Evolutionary conservation across 1,140 invertebrate genomes (phyloP), one percentile per base, ranked within the genome.

Genomic region (Achroia grisella): DNA sequence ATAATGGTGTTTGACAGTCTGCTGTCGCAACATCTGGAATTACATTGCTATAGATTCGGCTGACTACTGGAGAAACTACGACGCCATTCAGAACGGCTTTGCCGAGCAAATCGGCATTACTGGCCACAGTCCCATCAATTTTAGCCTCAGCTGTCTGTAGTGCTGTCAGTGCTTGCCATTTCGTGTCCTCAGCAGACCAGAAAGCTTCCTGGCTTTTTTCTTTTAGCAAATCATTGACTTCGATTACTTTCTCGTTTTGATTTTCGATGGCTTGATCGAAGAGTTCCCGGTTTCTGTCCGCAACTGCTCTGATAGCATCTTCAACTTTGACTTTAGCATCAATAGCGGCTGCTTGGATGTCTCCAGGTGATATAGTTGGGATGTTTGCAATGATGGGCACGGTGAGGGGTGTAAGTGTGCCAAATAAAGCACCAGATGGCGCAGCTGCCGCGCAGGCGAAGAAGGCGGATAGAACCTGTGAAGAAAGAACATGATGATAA

Each of bases 371-470:
- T 1, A 74, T 55, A 2, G 72, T 62, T 15, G 11, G 52, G 2
- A 45, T 11, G 10, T 54, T 43, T 1, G 48, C 41, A 8, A 51
- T 6, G 10, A 11, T 15, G 10, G 14, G 27, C 8, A 41, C 33
- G 1, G 27, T 15, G 4, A 13, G 4, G 8, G 42, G 17, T 8
- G 9, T n/a, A 2, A 40, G 37, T n/a, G 17, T 12, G 5, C 39
- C 39, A 14, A 43, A 27, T 10, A 47, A 11, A 0, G 29, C 33
- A 9, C 51, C 57, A 5, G 57, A 64, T 0, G 76, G 74, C 12
- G 79, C 76, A 4, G 69, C 74, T n/a, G 53, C 35, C n/a, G 61
- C 79, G 57, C 56, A 75, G 32, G 74, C 79, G 33, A 83, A 13
- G 13, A 80, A 15, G 32, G 74, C 62, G 40, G 58, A 64, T 23